Percentiles rank a stretch among this genome's conserved stretches.
These are phyloP conservation scores for Endomychus coccineus DNA, from an alignment of 2,888 invertebrate species.

Conservation along the genomic window DNA sequence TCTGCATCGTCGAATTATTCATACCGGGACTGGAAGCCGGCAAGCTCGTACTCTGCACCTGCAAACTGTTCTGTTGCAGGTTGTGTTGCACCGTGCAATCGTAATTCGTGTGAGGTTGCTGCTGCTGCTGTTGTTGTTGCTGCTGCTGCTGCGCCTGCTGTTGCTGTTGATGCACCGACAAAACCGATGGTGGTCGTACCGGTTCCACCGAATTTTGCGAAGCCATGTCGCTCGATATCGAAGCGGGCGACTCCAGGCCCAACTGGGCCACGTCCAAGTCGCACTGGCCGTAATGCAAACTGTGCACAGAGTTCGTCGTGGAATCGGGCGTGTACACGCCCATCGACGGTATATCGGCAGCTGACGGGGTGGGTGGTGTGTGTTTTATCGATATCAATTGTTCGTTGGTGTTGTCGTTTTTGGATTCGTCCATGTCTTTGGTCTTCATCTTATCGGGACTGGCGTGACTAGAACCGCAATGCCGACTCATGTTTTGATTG, in stretches of 20 bases:
- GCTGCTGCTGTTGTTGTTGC: slow-evolving; percentile 56
- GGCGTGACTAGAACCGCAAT: background rate
- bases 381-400: slow-evolving; percentile 41
- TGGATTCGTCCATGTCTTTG: slow-evolving; percentile 22
- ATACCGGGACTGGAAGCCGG: slow-evolving; percentile 47
- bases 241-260: slow-evolving; percentile 81
- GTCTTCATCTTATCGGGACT: slow-evolving; percentile 16
- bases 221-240: slow-evolving; percentile 78
- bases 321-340: slow-evolving; percentile 82
- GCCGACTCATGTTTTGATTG: background rate
- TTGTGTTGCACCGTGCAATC: slow-evolving; percentile 72
- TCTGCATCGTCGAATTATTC: slow-evolving; percentile 31
- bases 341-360: slow-evolving; percentile 66
- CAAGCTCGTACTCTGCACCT: slow-evolving; percentile 35
- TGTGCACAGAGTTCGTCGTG: slow-evolving; percentile 71
- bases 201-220: slow-evolving; percentile 63
- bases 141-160: slow-evolving; percentile 54
- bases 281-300: slow-evolving; percentile 70
- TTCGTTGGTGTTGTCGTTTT: slow-evolving; percentile 11
- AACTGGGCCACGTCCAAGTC: slow-evolving; percentile 78
- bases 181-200: slow-evolving; percentile 51
- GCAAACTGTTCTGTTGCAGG: slow-evolving; percentile 38
- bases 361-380: slow-evolving; percentile 44
- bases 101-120: slow-evolving; percentile 45
- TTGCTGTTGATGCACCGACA: slow-evolving; percentile 41